These are phyloP conservation scores for Ambastaia sidthimunki DNA, from an alignment of 2,797 vertebrate genomes.

Conservation along the genomic window DNA sequence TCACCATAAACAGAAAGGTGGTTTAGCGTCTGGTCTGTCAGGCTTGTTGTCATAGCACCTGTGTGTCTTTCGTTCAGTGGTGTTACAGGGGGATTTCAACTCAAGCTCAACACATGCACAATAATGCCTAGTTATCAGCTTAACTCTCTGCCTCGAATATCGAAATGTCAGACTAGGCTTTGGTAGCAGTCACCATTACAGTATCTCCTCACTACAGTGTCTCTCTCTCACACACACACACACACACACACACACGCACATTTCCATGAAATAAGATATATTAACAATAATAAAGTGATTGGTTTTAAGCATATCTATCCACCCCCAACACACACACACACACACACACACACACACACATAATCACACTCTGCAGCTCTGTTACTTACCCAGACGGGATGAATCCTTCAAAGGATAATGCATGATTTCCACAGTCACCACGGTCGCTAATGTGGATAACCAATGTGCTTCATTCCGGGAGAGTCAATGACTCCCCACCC, in stretches of 20 bases:
- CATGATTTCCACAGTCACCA: slow-evolving; percentile 34
- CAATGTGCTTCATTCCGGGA: neutral
- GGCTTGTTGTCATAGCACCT: slow-evolving; percentile 10
- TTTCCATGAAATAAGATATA: slow-evolving; percentile 37
- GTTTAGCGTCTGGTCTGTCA: slow-evolving; percentile 15
- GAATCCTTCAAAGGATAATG: slow-evolving; percentile 50
- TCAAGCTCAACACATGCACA: slow-evolving; percentile 48
- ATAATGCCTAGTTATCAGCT: slow-evolving; percentile 59
- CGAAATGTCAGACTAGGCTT: slow-evolving; percentile 60
- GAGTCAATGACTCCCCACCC: neutral
- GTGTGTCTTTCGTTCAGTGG: slow-evolving; percentile 8
- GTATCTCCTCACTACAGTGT: slow-evolving; percentile 6
- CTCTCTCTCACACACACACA: neutral
- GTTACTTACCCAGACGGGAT: slow-evolving; percentile 32
- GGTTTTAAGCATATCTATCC: slow-evolving; percentile 21
- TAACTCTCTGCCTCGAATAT: slow-evolving; percentile 54
- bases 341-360: neutral
- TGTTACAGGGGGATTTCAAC: slow-evolving; percentile 45
- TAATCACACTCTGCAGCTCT: neutral
- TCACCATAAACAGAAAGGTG: slow-evolving; percentile 20
- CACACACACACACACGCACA: slow-evolving; percentile 6
- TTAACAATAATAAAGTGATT: slow-evolving; percentile 49
- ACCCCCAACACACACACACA: neutral
- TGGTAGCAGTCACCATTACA: slow-evolving; percentile 50
- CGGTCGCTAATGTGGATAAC: slow-evolving; percentile 10